These are phyloP conservation scores for Piprites chloris DNA, from an alignment of 2,113 vertebrate genomes.

Conservation along the genomic window DNA sequence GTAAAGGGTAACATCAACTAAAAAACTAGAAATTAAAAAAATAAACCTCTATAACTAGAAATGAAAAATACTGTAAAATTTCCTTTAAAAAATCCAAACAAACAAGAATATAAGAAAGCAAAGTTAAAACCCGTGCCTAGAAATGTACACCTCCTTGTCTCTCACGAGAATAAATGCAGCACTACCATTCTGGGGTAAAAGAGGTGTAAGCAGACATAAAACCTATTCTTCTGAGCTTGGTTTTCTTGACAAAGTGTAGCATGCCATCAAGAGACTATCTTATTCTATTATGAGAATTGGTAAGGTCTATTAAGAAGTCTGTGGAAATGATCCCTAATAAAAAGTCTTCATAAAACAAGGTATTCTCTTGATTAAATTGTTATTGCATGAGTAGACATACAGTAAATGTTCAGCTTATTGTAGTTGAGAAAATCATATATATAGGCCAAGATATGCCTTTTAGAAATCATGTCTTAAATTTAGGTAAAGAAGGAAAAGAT, in stretches of 20 bases:
- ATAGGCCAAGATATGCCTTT: not conserved
- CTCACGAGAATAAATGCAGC: not conserved
- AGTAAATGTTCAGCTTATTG: not conserved
- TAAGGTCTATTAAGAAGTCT: not conserved
- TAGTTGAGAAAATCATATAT: not conserved
- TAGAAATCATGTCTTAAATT: not conserved
- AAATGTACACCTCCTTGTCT: not conserved
- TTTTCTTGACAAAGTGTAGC: not conserved
- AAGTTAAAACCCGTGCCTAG: not conserved
- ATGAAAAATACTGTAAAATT: not conserved
- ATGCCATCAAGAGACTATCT: not conserved
- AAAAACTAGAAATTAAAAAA: not conserved
- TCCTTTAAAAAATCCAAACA: not conserved
- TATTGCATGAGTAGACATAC: not conserved
- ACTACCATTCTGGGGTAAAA: not conserved
- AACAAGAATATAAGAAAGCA: not conserved
- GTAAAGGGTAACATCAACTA: not conserved
- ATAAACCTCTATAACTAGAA: not conserved
- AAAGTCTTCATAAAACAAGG: not conserved
- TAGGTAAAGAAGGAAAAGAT: conserved; percentile 24
- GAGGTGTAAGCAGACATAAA: not conserved
- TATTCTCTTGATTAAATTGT: conserved; percentile 16
- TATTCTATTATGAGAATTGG: not conserved
- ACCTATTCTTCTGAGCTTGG: not conserved
- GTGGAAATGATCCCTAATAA: not conserved